These are phyloP conservation scores for Cabera pusaria DNA, from an alignment of 2,888 invertebrate species.

Conservation along the genomic window DNA sequence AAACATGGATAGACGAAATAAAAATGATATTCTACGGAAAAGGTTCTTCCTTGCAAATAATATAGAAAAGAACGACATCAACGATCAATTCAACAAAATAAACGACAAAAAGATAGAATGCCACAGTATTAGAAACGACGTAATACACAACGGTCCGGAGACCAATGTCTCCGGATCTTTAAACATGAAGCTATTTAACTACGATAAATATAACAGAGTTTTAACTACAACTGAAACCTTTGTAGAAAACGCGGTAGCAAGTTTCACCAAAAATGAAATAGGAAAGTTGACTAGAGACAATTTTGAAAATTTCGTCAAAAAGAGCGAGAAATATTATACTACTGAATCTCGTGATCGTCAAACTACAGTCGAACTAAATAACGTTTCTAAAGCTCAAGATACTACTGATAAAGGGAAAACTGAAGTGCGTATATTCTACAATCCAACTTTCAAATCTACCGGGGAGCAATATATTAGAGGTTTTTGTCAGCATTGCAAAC, in stretches of 20 bases:
- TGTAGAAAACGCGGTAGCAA: conserved; percentile 63
- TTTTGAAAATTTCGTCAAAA: conserved; percentile 71
- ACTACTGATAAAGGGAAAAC: conserved; percentile 52
- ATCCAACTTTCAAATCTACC: conserved; percentile 68
- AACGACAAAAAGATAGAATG: conserved; percentile 71
- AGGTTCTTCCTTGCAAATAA: conserved; percentile 57
- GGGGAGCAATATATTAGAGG: conserved; percentile 46
- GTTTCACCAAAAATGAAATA: conserved; percentile 66
- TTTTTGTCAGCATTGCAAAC: conserved; percentile 61
- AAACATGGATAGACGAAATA: conserved; percentile 49
- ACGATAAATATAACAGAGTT: conserved; percentile 69
- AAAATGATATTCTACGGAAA: conserved; percentile 66
- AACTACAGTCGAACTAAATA: conserved; percentile 57
- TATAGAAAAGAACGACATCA: conserved; percentile 62
- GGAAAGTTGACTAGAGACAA: conserved; percentile 57
- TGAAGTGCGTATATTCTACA: conserved; percentile 73
- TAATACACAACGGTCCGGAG: conserved; percentile 62
- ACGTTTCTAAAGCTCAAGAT: no score
- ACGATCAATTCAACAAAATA: conserved; percentile 59
- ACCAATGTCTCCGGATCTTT: conserved; percentile 67
- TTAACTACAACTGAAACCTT: conserved; percentile 70
- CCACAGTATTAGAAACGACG: conserved; percentile 69
- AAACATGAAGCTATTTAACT: conserved; percentile 70
- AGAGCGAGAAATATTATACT: conserved; percentile 74
- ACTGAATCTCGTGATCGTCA: conserved; percentile 57